A percentile compares a stretch with the other conserved stretches of the same genome.
Evolutionary conservation across 2,797 vertebrate genomes (phyloP).

Genomic region (Pipistrellus pygmaeus): DNA sequence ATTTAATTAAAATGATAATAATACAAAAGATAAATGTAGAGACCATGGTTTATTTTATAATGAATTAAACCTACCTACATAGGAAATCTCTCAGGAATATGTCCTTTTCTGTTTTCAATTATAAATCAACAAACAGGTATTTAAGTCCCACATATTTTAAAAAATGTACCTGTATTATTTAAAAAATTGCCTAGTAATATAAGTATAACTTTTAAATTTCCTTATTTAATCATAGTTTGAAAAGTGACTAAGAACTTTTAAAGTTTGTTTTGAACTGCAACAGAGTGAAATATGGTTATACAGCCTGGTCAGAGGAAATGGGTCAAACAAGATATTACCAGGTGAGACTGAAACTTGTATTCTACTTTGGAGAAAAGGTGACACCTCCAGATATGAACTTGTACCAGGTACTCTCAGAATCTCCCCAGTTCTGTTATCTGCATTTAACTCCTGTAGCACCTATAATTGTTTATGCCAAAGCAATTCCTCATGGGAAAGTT

Average conservation of each 20-base stretch:
- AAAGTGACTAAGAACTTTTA: not conserved
- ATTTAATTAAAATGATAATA: conserved; percentile 29
- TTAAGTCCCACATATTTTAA: not conserved
- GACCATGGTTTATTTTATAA: not conserved
- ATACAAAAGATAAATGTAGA: not conserved
- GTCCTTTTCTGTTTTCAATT: not conserved
- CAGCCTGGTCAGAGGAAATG: not conserved
- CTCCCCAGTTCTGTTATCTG: not conserved
- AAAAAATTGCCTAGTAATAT: not conserved
- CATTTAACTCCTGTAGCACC: not conserved
- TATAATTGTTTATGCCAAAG: not conserved
- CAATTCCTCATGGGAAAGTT: not conserved
- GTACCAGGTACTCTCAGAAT: accelerated
- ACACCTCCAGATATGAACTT: not conserved
- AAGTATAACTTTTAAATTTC: not conserved
- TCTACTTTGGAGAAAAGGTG: not conserved
- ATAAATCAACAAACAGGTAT: not conserved
- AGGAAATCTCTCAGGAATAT: not conserved
- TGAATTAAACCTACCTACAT: not conserved
- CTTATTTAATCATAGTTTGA: not conserved
- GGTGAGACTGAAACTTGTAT: not conserved
- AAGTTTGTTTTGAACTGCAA: not conserved
- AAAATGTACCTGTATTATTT: not conserved
- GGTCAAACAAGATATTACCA: not conserved
- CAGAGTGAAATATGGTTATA: not conserved